phyloP scores from a whole-genome alignment of 2,113 vertebrate genomes.

The Nesogale talazaci region DNA sequence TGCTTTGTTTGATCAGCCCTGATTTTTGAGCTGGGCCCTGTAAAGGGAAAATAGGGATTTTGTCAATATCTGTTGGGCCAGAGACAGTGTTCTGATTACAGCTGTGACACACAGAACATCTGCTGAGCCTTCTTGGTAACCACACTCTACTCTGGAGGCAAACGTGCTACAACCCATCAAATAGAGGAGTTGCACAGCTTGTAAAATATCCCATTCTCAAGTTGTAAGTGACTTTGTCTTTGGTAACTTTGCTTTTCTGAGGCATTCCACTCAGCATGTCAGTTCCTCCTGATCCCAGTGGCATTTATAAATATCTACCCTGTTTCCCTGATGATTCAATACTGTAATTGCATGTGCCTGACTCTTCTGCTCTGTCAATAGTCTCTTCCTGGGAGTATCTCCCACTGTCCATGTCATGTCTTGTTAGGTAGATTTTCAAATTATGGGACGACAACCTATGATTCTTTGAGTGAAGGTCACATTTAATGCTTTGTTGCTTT shows the following conservation, averaged over 20 bases:
- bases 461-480: constrained; percentile 47
- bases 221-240: constrained; percentile 58
- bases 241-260: constrained; percentile 51
- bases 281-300: background rate
- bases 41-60: constrained; percentile 66
- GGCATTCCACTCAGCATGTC: constrained; percentile 12
- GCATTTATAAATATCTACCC: constrained; percentile 45
- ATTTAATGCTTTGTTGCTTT: constrained; percentile 62
- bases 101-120: constrained; percentile 17
- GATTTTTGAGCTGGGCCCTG: constrained; percentile 40
- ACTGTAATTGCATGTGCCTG: constrained; percentile 39
- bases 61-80: constrained; percentile 27
- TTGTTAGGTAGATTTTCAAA: constrained; percentile 58
- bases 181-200: background rate
- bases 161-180: constrained; percentile 25
- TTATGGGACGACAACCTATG: background rate
- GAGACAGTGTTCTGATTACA: constrained; percentile 49
- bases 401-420: constrained; percentile 48
- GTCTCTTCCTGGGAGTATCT: constrained; percentile 49
- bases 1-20: constrained; percentile 64
- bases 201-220: background rate
- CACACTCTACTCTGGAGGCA: constrained; percentile 3
- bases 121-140: constrained; percentile 21
- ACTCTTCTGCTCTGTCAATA: constrained; percentile 54
- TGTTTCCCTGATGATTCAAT: constrained; percentile 44